Conservation (phyloP, 2,113 vertebrate genomes). For the Hiodon alosoides region DNA sequence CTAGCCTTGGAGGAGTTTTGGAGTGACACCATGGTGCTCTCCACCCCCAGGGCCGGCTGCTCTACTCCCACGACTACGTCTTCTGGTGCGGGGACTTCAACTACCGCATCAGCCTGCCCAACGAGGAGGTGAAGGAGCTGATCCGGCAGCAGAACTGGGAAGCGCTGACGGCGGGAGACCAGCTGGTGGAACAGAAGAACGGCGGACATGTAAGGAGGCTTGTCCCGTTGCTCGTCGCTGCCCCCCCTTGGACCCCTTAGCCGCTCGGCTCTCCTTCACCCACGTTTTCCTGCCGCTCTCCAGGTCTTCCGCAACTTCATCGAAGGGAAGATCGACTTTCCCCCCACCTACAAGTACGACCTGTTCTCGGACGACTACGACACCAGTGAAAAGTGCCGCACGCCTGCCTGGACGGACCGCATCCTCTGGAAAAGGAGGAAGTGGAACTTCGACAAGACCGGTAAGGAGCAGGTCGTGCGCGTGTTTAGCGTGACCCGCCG, state of each 20-base stretch:
- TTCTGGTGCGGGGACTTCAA: constrained; percentile 99
- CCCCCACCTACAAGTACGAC: constrained; percentile 97
- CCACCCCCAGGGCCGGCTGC: constrained; percentile 76
- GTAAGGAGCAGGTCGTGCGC: constrained; percentile 47
- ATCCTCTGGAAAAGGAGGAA: constrained; percentile 94
- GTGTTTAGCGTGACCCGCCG: too few species aligned
- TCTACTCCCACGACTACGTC: constrained; percentile 94
- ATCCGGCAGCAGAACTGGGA: constrained; percentile 92
- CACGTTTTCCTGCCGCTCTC: background rate
- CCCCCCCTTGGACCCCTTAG: too few species aligned
- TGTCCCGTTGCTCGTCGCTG: background rate
- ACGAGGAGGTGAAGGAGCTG: constrained; percentile 94
- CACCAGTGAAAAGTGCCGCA: constrained; percentile 97
- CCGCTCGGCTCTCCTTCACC: background rate
- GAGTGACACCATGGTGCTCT: background rate
- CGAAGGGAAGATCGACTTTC: constrained; percentile 90
- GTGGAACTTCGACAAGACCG: constrained; percentile 93
- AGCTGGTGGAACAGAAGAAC: constrained; percentile 89
- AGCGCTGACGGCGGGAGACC: constrained; percentile 83
- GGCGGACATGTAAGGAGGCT: constrained; percentile 69
- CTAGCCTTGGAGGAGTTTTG: too few species aligned
- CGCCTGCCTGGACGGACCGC: constrained; percentile 94
- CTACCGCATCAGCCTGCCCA: constrained; percentile 88
- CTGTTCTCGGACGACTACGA: constrained; percentile 98
- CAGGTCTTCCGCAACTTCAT: constrained; percentile 89